Conservation (phyloP, 1,140 invertebrate genomes). For the Pseudobourletiella spinata region DNA sequence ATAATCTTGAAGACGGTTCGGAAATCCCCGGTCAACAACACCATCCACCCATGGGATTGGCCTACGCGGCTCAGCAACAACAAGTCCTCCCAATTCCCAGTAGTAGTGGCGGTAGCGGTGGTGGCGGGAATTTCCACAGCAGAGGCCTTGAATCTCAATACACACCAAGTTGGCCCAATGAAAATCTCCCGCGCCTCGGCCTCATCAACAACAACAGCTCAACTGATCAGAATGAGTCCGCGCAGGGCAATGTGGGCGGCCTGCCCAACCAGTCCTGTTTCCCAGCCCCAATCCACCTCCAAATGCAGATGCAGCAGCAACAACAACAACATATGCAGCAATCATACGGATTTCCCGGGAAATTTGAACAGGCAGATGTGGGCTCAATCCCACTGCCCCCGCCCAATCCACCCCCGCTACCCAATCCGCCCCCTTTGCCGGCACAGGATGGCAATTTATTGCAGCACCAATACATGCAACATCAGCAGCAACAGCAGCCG, state of each 20-base stretch:
- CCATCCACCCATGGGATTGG: too few relatives aligned
- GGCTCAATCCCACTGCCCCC: conserved; percentile 24
- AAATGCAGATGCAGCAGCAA: conserved; percentile 23
- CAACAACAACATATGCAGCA: conserved; percentile 16
- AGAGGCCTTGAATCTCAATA: too few relatives aligned
- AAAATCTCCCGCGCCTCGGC: not conserved
- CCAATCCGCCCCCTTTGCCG: not conserved
- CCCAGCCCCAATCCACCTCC: conserved; percentile 12
- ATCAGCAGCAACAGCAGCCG: not conserved
- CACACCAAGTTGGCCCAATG: too few relatives aligned
- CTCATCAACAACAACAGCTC: not conserved
- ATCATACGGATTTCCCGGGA: conserved; percentile 6
- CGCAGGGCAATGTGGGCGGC: not conserved
- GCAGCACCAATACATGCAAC: too few relatives aligned
- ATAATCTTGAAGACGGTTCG: too few relatives aligned
- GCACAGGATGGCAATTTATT: not conserved
- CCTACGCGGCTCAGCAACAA: too few relatives aligned
- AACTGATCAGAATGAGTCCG: not conserved
- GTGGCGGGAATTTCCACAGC: too few relatives aligned
- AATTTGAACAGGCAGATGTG: conserved; percentile 13
- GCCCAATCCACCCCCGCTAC: not conserved
- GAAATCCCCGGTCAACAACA: too few relatives aligned
- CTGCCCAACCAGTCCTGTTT: not conserved
- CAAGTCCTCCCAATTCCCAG: too few relatives aligned
- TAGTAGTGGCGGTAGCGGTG: too few relatives aligned